Evolutionary conservation across 2,888 invertebrate species (phyloP), one percentile per base, ranked within the genome.

Genomic region (Lepas anatifera): DNA sequence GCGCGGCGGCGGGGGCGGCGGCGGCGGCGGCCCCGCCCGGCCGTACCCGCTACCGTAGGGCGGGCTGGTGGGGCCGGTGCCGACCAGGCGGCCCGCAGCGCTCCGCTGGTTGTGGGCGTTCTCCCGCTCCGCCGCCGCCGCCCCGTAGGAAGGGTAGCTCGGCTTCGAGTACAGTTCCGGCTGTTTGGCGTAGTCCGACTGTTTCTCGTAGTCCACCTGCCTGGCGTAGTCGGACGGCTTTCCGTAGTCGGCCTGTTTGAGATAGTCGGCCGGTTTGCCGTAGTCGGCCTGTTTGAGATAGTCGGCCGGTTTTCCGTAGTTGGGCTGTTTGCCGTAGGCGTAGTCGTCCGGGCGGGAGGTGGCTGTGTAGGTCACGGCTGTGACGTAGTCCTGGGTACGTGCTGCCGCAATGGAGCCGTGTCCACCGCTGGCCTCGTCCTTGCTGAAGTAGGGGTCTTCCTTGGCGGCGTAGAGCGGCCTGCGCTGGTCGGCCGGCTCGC

Each of bases 21-120:
- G 58, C 58, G 58, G 58, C 35, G 58, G 58, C 35, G 58, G 58
- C 8, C 58, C 58, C 18, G 58, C 4, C 8, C 35, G 32, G 58
- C 32, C 32, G 16, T 25, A 22, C 32, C 25, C 25, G 29, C 27
- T 29, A 6, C 58, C 58, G 32, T 58, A 35, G 13, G n/a, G 22
- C 58, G 32, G 52, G 16, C 13, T 13, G 46, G 22, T 22, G 46
- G 18, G 18, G 48, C 25, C 58, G 58, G 32, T 35, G 58, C 58
- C 58, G 58, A 22, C 3, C 58, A 22, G 22, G 25, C 58, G 58
- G 4, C 16, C 32, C 18, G 58, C 58, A 18, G 35, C 58, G 35
- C 58, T 58, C 22, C 58, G 58, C 58, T 58, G 58, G 58, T 58
- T 58, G 58, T 58, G 58, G 22, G 58, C 58, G 58, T 58, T 58